phyloP scores from a whole-genome alignment of 2,888 invertebrate species.

The Scaptomyza parva region DNA sequence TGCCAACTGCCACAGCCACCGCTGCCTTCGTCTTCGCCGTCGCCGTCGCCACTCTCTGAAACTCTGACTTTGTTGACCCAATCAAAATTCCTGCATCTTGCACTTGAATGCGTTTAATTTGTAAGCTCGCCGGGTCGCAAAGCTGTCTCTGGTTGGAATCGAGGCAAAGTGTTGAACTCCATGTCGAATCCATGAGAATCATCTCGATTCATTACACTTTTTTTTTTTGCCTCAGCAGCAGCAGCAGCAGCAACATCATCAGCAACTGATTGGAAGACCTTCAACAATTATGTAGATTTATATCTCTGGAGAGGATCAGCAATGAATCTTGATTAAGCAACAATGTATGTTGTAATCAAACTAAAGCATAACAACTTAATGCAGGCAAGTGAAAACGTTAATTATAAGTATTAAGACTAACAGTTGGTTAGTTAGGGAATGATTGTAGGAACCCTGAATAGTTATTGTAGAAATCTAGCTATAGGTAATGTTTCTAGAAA shows the following conservation, averaged over 20 bases:
- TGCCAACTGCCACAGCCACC: not conserved
- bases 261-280: not conserved
- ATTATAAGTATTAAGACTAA: not conserved
- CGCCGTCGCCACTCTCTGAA: slow-evolving; percentile 13
- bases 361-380: not conserved
- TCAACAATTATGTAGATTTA: slow-evolving; percentile 7
- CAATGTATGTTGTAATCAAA: not conserved
- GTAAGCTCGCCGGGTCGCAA: slow-evolving; percentile 56
- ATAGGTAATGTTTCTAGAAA: too few relatives aligned
- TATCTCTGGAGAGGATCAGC: not conserved
- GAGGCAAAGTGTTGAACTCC: slow-evolving; percentile 26
- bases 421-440: too few relatives aligned
- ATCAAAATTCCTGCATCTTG: slow-evolving; percentile 77
- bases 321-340: slow-evolving; percentile 13
- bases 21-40: slow-evolving; percentile 37
- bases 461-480: too few relatives aligned
- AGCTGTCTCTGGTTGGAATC: slow-evolving; percentile 1
- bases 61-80: slow-evolving; percentile 73
- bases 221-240: not conserved
- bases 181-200: slow-evolving; percentile 28
- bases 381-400: not conserved
- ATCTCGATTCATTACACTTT: not conserved
- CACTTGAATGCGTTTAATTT: slow-evolving; percentile 81
- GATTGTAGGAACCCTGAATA: too few relatives aligned
- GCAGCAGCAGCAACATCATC: too few relatives aligned